A percentile compares a stretch with the other conserved stretches of the same genome.
Conservation (phyloP, 1,140 invertebrate species). For the Penaeus indicus region DNA sequence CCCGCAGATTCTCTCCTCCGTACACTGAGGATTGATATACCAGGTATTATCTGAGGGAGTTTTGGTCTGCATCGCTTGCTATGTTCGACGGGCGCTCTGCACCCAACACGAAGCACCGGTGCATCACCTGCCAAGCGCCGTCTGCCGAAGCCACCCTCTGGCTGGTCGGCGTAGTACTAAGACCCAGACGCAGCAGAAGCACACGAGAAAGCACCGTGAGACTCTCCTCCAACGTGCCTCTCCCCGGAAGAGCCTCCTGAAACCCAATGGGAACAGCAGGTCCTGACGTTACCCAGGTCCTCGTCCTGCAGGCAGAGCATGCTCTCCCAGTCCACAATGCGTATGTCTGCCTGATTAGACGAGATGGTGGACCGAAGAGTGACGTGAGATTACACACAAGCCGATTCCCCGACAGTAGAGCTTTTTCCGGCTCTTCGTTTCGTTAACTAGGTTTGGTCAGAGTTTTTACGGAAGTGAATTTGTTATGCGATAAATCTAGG, state of each 20-base stretch:
- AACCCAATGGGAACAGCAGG: constrained; percentile 26
- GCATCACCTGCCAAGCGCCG: neutral
- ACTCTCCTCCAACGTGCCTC: constrained; percentile 29
- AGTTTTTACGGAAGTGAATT: constrained; percentile 71
- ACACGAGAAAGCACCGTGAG: neutral
- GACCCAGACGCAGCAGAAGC: constrained; percentile 36
- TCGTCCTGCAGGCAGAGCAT: constrained; percentile 10
- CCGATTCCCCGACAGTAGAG: constrained; percentile 31
- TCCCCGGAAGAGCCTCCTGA: neutral
- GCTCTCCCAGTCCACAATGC: constrained; percentile 27
- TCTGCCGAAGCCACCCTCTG: neutral
- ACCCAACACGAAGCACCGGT: no score
- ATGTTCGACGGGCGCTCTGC: no score
- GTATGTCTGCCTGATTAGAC: neutral
- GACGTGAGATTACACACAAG: constrained; percentile 36
- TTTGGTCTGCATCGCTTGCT: no score
- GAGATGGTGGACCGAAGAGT: neutral
- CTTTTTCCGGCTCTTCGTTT: neutral
- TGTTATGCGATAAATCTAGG: constrained; percentile 88
- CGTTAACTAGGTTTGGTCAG: constrained; percentile 5
- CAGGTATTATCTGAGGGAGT: no score
- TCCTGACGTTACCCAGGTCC: constrained; percentile 24
- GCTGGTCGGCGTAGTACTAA: constrained; percentile 8
- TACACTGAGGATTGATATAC: no score
- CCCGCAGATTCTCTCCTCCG: no score